A percentile compares a stretch with the other conserved stretches of the same genome.
Evolutionary conservation across 2,888 invertebrate genomes (phyloP).

Genomic region (Lasiommata megera): DNA sequence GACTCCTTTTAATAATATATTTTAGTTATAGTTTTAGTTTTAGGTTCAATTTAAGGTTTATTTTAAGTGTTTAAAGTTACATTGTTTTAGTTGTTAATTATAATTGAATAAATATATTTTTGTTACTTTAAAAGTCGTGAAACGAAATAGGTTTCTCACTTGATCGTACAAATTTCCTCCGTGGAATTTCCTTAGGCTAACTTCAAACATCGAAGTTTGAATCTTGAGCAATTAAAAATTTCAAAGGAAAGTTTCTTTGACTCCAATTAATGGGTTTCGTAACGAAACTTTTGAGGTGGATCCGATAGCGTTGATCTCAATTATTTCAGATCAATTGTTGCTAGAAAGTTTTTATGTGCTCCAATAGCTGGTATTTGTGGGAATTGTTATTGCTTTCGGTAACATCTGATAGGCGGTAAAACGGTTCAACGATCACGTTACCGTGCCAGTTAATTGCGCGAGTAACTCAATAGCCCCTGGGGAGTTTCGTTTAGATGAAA

Average conservation of each 20-base stretch:
- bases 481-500: neutral
- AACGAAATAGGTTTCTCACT: neutral
- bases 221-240: constrained; percentile 5
- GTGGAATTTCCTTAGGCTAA: neutral
- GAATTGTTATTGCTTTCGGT: constrained; percentile 1
- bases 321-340: constrained; percentile 8
- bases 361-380: neutral
- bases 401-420: neutral
- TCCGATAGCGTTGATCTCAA: neutral
- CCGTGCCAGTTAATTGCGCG: neutral
- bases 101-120: too few species aligned
- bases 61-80: too few species aligned
- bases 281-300: neutral
- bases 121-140: neutral
- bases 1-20: too few species aligned
- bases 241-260: constrained; percentile 3
- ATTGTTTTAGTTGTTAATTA: too few species aligned
- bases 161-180: neutral
- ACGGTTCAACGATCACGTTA: neutral
- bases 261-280: neutral
- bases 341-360: constrained; percentile 19
- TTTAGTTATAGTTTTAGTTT: too few species aligned
- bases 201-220: neutral
- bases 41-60: too few species aligned
- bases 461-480: neutral